Percentiles rank a stretch among this genome's conserved stretches.
These are phyloP conservation scores for Osedax fenrisi DNA, from an alignment of 2,888 invertebrate genomes.

Conservation along the genomic window DNA sequence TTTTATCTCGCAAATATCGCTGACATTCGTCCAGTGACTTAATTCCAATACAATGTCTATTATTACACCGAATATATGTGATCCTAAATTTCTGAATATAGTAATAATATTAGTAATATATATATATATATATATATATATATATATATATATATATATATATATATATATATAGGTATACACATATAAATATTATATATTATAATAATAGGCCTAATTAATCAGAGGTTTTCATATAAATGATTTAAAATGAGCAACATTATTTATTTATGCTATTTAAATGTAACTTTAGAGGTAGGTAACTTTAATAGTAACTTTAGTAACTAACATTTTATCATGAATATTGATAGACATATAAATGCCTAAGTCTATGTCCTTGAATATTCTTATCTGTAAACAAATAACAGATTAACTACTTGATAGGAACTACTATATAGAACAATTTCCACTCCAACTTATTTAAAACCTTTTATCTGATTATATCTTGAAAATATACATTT, in stretches of 20 bases:
- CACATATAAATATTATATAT: no score
- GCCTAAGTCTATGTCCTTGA: neutral
- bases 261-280: no score
- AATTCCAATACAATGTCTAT: neutral
- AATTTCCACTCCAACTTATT: no score
- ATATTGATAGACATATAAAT: neutral
- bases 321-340: neutral
- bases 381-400: neutral
- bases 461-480: no score
- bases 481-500: no score
- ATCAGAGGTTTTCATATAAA: no score
- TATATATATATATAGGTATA: neutral
- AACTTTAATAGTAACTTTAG: no score
- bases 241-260: no score
- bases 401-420: no score
- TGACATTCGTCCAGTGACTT: neutral
- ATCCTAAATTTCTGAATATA: neutral
- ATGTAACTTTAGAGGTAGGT: no score
- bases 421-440: no score
- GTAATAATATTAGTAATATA: neutral
- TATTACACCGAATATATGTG: neutral
- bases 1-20: neutral
- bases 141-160: neutral
- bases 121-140: neutral
- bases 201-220: no score